phyloP scores from a whole-genome alignment of 2,797 vertebrate genomes.

The Sphenopsis melanotis region DNA sequence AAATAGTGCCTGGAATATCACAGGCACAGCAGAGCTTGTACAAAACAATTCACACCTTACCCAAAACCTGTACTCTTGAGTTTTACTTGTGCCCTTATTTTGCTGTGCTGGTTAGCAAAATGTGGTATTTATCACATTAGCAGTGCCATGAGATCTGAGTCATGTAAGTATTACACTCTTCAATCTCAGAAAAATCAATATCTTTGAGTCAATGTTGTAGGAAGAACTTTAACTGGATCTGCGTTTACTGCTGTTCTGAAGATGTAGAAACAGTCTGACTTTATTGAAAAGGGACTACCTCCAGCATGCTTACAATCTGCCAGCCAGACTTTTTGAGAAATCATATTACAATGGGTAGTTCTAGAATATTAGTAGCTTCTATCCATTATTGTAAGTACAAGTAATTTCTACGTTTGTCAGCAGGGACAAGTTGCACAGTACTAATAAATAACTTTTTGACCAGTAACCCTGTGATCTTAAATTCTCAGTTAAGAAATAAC shows the following conservation, averaged over 20 bases:
- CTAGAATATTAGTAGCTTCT: background rate
- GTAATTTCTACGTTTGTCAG: background rate
- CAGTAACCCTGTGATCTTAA: background rate
- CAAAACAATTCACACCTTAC: background rate
- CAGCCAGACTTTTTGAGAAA: background rate
- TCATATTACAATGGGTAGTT: background rate
- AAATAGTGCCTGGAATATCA: background rate
- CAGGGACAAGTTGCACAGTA: background rate
- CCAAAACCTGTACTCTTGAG: background rate
- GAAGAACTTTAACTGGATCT: background rate
- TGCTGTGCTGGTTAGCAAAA: background rate
- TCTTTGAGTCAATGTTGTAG: background rate
- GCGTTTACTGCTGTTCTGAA: background rate
- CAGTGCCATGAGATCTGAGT: background rate
- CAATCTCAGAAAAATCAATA: background rate
- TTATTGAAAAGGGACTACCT: background rate
- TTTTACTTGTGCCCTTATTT: background rate
- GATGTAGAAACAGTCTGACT: background rate
- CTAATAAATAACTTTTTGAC: background rate
- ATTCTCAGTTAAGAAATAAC: background rate
- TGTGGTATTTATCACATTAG: background rate
- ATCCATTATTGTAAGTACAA: background rate
- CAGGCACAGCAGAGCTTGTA: background rate
- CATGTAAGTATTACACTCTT: background rate
- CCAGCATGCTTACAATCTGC: background rate